Conservation (phyloP, 1,140 invertebrate species). For the Aphidius ervi region DNA sequence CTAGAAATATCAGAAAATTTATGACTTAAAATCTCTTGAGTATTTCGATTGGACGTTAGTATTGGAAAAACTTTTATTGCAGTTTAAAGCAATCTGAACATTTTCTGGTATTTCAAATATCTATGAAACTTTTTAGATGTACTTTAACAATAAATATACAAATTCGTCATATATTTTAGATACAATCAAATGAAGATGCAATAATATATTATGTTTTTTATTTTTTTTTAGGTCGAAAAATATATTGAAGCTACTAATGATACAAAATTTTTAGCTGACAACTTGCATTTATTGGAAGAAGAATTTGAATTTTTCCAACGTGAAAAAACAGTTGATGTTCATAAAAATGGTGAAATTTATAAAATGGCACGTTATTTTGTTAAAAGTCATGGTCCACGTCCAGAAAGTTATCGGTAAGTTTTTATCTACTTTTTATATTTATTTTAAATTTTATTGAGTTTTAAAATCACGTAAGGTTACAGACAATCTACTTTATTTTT, state of each 20-base stretch:
- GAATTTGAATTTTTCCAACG: constrained; percentile 68
- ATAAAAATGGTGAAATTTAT: constrained; percentile 56
- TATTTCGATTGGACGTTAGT: no score
- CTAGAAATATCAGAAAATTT: no score
- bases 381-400: constrained; percentile 63
- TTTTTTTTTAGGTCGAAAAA: constrained; percentile 46
- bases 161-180: not conserved
- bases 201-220: not conserved
- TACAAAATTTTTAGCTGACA: constrained; percentile 58
- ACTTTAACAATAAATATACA: no score
- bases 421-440: constrained; percentile 1
- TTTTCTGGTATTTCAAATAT: no score
- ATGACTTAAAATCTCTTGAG: no score
- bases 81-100: no score
- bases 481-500: no score
- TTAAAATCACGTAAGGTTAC: no score
- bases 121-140: no score
- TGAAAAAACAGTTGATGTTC: constrained; percentile 55
- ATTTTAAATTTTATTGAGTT: not conserved
- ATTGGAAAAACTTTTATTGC: no score
- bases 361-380: constrained; percentile 55
- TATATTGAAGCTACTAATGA: constrained; percentile 68
- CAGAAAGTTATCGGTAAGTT: constrained; percentile 71
- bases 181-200: not conserved
- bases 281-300: constrained; percentile 61